Evolutionary conservation across 35 echinoderm and acorn worm species (phyloP).

Genomic region (Lytechinus pictus): DNA sequence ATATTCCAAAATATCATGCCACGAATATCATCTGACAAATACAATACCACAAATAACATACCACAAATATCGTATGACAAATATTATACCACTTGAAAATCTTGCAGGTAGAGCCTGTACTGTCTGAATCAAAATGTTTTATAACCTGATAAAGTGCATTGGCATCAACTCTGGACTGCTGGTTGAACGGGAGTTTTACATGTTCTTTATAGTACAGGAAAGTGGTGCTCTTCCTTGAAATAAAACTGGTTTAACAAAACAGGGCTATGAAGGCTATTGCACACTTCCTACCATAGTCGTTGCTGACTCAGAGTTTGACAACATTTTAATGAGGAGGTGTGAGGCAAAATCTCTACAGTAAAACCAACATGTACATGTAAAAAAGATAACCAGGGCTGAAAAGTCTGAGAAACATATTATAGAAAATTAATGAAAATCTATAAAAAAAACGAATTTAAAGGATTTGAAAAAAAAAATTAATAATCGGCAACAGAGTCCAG

Average conservation of each 20-base stretch:
- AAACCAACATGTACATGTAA: not conserved
- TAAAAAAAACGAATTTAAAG: too few relatives aligned
- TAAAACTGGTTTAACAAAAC: not conserved
- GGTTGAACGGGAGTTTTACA: not conserved
- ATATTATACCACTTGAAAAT: not conserved
- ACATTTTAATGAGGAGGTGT: not conserved
- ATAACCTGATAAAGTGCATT: not conserved
- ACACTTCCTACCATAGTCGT: not conserved
- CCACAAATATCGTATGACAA: too few relatives aligned
- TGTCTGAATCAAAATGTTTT: not conserved
- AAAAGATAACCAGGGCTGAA: not conserved
- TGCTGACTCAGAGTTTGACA: not conserved
- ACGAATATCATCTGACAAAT: not conserved
- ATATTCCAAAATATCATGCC: not conserved
- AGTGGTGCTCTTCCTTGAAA: not conserved
- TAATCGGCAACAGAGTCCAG: too few relatives aligned
- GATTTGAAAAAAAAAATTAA: too few relatives aligned
- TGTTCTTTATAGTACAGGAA: not conserved
- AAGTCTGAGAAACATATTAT: too few relatives aligned
- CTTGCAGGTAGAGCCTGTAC: not conserved
- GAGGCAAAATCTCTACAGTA: not conserved
- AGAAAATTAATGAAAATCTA: too few relatives aligned
- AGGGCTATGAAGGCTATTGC: not conserved
- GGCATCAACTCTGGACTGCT: not conserved
- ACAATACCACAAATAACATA: too few relatives aligned